These are phyloP conservation scores for Zaprionus obscuricornis DNA, from an alignment of 2,888 invertebrate species.

Conservation along the genomic window DNA sequence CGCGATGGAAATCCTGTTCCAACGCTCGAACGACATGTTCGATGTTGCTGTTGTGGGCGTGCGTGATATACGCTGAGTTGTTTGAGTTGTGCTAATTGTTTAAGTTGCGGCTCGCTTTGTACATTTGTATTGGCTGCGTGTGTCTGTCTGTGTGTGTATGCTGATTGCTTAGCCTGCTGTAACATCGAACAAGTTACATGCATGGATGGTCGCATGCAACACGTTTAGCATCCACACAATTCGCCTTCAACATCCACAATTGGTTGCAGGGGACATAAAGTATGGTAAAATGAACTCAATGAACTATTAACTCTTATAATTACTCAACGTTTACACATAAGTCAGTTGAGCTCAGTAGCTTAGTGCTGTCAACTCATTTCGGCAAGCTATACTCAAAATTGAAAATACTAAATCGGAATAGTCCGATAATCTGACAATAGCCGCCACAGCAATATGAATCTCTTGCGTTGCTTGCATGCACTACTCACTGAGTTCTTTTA, in stretches of 20 bases:
- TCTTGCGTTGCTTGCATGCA: constrained; percentile 38
- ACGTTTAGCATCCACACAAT: too few relatives aligned
- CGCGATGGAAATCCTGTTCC: not conserved
- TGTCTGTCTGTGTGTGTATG: too few relatives aligned
- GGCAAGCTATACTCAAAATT: constrained; percentile 48
- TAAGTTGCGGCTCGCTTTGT: too few relatives aligned
- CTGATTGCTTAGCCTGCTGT: too few relatives aligned
- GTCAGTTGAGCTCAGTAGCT: not conserved
- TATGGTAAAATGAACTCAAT: too few relatives aligned
- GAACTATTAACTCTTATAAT: constrained; percentile 29
- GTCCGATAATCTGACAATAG: constrained; percentile 7
- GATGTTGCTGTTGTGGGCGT: constrained; percentile 25
- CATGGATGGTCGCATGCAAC: too few relatives aligned
- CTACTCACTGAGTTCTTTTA: constrained; percentile 58
- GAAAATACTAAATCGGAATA: constrained; percentile 29
- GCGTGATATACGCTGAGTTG: too few relatives aligned
- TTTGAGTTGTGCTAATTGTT: constrained; percentile 38
- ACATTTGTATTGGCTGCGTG: too few relatives aligned
- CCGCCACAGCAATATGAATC: constrained; percentile 44
- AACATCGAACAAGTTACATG: too few relatives aligned
- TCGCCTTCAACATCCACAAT: too few relatives aligned
- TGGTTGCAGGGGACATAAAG: too few relatives aligned
- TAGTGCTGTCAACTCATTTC: constrained; percentile 32
- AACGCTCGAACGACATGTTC: constrained; percentile 12
- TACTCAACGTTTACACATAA: constrained; percentile 11